Evolutionary conservation across 2,797 vertebrate genomes (phyloP), one percentile per base, ranked within the genome.

Genomic region (Typhlichthys subterraneus): DNA sequence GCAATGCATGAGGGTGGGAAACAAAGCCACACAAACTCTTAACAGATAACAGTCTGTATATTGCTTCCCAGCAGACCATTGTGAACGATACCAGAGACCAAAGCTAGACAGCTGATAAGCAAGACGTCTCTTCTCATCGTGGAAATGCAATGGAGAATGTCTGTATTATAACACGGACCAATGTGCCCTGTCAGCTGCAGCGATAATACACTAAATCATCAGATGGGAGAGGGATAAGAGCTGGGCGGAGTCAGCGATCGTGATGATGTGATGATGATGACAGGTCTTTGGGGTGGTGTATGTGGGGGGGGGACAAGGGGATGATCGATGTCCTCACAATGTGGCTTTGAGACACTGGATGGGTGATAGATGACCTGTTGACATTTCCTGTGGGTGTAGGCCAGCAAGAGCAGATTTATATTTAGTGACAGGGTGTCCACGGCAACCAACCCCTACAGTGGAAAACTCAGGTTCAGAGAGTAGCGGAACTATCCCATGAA

Each of bases 301-400:
- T 29, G 66, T 14, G 63, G 29, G 48, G 15, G 33, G 60, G 29
- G 59, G 53, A 50, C 53, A 38, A 68, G 76, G 58, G 45, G 55
- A 72, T 88, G 82, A 91, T 85, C 57, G 77, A 91, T 87, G 70
- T 59, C 2, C 14, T 76, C 71, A 82, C 65, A 65, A 61, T 73
- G 64, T 53, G 68, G 71, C 10, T 9, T 38, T 54, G 64, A 69
- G 74, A 54, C 64, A 64, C 70, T 5, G 46, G 54, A 57, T 10
- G 55, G 66, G 59, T 79, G 77, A 82, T 76, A 72, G 69, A 91
- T 70, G 82, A 85, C 80, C 79, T 74, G 86, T 77, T 81, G 78
- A 79, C 73, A 78, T 76, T 69, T 79, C 73, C 61, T 12, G 50
- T 11, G 63, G 55, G 65, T 71, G 72, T 29, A 55, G 52, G 66